A percentile compares a stretch with the other conserved stretches of the same genome.
Conservation (phyloP, 1,140 invertebrate genomes). For the Amyelois transitella region DNA sequence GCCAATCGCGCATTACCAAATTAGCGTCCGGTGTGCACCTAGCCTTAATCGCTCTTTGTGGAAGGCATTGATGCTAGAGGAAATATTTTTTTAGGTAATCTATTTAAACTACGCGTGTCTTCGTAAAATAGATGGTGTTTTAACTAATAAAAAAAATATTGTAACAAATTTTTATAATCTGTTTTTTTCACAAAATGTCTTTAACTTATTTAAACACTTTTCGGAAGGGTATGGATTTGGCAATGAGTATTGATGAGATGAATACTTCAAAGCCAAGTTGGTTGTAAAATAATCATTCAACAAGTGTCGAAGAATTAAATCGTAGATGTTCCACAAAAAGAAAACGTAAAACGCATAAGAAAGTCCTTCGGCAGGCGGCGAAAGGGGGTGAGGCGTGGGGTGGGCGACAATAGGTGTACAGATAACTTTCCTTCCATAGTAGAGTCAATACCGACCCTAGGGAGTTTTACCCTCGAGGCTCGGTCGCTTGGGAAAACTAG, state of each 20-base stretch:
- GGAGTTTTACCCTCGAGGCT: conserved; percentile 70
- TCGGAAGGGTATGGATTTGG: background rate
- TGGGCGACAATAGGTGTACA: conserved; percentile 70
- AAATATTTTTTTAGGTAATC: conserved; percentile 14
- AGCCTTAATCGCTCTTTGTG: conserved; percentile 52
- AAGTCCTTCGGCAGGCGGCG: conserved; percentile 47
- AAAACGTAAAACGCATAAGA: conserved; percentile 71
- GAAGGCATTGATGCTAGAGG: conserved; percentile 32
- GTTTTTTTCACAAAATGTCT: no score
- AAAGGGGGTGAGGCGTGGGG: conserved; percentile 28
- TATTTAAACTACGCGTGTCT: background rate
- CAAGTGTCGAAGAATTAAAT: conserved; percentile 16
- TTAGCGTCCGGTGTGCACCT: conserved; percentile 60
- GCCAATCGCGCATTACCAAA: conserved; percentile 59
- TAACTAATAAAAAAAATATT: no score
- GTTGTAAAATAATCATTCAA: conserved; percentile 4
- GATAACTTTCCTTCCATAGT: conserved; percentile 71
- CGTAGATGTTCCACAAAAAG: conserved; percentile 35
- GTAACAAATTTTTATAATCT: no score
- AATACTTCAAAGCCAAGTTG: background rate
- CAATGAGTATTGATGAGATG: background rate
- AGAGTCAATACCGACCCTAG: conserved; percentile 72
- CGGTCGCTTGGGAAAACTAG: conserved; percentile 72
- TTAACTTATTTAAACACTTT: no score
- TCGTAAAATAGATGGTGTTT: no score